These are phyloP conservation scores for Botia kubotai DNA, from an alignment of 2,797 vertebrate genomes.

Conservation along the genomic window DNA sequence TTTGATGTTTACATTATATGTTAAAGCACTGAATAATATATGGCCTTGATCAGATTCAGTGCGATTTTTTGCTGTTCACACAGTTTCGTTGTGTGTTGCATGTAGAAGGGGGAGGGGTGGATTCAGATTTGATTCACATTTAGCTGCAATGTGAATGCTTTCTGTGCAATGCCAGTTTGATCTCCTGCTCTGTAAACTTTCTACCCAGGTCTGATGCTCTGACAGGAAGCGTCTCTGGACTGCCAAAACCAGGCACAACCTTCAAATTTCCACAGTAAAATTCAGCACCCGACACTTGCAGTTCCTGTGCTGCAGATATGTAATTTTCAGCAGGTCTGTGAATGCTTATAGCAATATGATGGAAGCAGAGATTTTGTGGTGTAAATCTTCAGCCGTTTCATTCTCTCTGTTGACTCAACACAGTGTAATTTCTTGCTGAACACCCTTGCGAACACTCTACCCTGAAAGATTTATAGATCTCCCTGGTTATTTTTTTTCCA, in stretches of 20 bases:
- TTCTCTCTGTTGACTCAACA: conserved; percentile 35
- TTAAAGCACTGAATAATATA: too few species aligned
- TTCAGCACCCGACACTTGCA: not conserved
- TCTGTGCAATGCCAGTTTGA: conserved; percentile 9
- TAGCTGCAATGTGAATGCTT: not conserved
- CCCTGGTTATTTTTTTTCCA: not conserved
- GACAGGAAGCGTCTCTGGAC: conserved; percentile 10
- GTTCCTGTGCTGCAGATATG: conserved; percentile 11
- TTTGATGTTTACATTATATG: too few species aligned
- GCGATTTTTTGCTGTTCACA: too few species aligned
- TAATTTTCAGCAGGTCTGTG: conserved; percentile 10
- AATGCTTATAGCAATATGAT: not conserved
- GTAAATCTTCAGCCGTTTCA: conserved; percentile 23
- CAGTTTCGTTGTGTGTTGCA: too few species aligned
- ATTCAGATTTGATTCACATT: too few species aligned
- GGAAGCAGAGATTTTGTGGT: conserved; percentile 14
- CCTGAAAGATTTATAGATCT: conserved; percentile 48
- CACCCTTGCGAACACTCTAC: not conserved
- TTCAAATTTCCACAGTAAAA: not conserved
- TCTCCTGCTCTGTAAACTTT: not conserved
- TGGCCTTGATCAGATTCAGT: too few species aligned
- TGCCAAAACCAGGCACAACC: not conserved
- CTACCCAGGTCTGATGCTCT: not conserved
- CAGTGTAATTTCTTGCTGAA: conserved; percentile 37
- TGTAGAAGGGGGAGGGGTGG: too few species aligned